phyloP scores from a whole-genome alignment of 1,140 invertebrate species.

The Drosophila sulfurigaster region DNA sequence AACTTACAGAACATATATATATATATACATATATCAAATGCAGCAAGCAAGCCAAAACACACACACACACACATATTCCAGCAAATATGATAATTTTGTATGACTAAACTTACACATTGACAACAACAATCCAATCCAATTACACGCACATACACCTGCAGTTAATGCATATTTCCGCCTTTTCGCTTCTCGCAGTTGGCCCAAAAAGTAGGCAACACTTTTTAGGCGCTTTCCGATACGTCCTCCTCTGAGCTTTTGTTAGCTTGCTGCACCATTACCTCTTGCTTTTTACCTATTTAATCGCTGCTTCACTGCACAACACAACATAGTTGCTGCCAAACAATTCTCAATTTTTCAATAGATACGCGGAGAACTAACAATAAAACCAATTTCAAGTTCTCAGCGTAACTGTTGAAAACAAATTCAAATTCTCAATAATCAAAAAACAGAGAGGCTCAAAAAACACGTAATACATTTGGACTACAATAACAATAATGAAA shows the following conservation, averaged over 20 bases:
- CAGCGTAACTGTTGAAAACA: background rate
- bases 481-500: background rate
- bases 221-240: slow-evolving; percentile 15
- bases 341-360: background rate
- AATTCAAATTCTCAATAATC: background rate
- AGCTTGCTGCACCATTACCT: slow-evolving; percentile 33
- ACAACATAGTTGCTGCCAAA: slow-evolving; percentile 18
- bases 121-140: background rate
- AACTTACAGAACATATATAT: slow-evolving; percentile 26
- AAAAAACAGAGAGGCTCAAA: slow-evolving; percentile 40
- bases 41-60: slow-evolving; percentile 55
- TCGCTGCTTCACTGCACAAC: slow-evolving; percentile 47
- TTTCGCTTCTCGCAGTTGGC: slow-evolving; percentile 24
- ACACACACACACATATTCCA: slow-evolving; percentile 34
- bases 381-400: background rate
- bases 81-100: slow-evolving; percentile 22
- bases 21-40: slow-evolving; percentile 7
- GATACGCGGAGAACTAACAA: background rate
- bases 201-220: slow-evolving; percentile 40
- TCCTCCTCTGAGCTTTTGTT: slow-evolving; percentile 20
- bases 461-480: slow-evolving; percentile 12
- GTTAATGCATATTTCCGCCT: slow-evolving; percentile 6
- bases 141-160: slow-evolving; percentile 23
- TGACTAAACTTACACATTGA: slow-evolving; percentile 15
- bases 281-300: slow-evolving; percentile 26